Conservation (phyloP, 2,888 invertebrate genomes). For the Lepidocyrtinus sp. region DNA sequence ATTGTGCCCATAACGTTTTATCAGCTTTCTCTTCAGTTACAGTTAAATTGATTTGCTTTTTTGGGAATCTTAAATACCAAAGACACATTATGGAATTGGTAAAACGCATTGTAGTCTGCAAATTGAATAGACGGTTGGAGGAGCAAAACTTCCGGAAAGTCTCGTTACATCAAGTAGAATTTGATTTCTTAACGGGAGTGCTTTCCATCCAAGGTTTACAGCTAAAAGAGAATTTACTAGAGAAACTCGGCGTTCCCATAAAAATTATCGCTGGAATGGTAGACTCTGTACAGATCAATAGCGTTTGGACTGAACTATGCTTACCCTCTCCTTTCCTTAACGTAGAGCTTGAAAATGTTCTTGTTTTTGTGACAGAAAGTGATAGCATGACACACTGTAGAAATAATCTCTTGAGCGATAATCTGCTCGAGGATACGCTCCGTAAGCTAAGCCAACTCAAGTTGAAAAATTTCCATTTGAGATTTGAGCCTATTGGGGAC, state of each 20-base stretch:
- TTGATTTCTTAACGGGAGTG: neutral
- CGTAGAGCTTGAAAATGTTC: neutral
- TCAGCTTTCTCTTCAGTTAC: too few relatives aligned
- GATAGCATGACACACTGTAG: too few relatives aligned
- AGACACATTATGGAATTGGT: neutral
- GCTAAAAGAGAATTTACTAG: neutral
- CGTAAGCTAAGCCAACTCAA: too few relatives aligned
- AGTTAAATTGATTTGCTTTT: too few relatives aligned
- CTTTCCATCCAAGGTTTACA: neutral
- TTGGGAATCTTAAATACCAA: too few relatives aligned
- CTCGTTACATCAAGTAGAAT: neutral
- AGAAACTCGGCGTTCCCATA: neutral
- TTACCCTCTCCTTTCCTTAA: neutral
- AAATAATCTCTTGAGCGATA: too few relatives aligned
- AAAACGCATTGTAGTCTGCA: neutral
- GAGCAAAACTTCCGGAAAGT: neutral
- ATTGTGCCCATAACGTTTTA: too few relatives aligned
- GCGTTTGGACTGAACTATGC: neutral
- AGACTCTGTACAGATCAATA: neutral
- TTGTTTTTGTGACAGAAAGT: neutral
- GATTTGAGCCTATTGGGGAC: too few relatives aligned
- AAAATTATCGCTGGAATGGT: neutral
- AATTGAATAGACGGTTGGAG: neutral
- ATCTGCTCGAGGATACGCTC: too few relatives aligned
- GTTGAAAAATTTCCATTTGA: too few relatives aligned